Evolutionary conservation across 2,797 vertebrate genomes (phyloP).

Genomic region (Peromyscus attwateri): DNA sequence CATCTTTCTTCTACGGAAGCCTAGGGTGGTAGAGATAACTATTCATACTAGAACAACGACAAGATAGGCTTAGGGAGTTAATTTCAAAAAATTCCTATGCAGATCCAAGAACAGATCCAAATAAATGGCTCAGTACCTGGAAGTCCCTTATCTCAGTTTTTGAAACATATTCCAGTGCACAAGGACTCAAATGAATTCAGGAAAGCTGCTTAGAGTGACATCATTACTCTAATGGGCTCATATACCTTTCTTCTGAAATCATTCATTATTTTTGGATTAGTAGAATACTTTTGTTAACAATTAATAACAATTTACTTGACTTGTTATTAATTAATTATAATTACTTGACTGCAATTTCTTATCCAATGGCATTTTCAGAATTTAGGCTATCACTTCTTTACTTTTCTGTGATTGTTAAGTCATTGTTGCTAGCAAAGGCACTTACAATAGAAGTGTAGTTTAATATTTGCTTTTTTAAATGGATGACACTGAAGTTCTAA

Average conservation of each 20-base stretch:
- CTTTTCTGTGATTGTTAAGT: slow-evolving; percentile 20
- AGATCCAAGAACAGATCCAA: not conserved
- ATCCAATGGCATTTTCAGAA: not conserved
- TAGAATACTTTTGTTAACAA: slow-evolving; percentile 38
- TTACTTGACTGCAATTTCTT: slow-evolving; percentile 39
- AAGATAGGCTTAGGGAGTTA: not conserved
- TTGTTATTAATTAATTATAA: too few relatives aligned
- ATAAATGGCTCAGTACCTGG: not conserved
- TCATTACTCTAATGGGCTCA: not conserved
- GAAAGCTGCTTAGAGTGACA: not conserved
- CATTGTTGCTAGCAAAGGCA: slow-evolving; percentile 16
- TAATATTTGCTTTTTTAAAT: not conserved
- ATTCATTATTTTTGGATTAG: slow-evolving; percentile 31
- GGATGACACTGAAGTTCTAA: slow-evolving; percentile 38
- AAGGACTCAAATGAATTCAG: slow-evolving; percentile 21
- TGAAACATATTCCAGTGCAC: not conserved
- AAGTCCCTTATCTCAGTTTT: slow-evolving; percentile 1
- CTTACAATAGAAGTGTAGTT: slow-evolving; percentile 19
- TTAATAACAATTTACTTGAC: not conserved
- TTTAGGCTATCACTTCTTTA: not conserved
- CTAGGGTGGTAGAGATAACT: not conserved
- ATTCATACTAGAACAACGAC: slow-evolving; percentile 28
- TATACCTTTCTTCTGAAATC: not conserved
- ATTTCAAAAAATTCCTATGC: slow-evolving; percentile 32
- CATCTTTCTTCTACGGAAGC: not conserved